Base-by-base conservation (phyloP, 1,140 invertebrate genomes). In the Ostrea edulis region DNA sequence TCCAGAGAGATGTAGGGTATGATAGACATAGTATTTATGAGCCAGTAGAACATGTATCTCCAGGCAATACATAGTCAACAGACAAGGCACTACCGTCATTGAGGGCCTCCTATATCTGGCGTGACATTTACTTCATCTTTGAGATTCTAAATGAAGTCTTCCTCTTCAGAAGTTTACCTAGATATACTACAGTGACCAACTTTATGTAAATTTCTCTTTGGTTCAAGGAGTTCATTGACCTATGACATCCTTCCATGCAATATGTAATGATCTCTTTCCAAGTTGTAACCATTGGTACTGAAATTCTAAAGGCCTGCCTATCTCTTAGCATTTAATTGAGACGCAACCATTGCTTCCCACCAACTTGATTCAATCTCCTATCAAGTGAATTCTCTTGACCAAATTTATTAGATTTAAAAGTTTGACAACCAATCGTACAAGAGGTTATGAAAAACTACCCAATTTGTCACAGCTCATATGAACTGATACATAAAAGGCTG, bases 391-490 rank as follows among this genome's bases (percentile, higher is more conserved):
- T 71, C 68, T 71, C 68, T 71, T 71, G 25, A 71, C 68, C 68
- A 71, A 71, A 35, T 71, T 71, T 71, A 71, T 71, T 71, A 25
- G 68, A 71, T 71, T 71, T 71, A 71, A 71, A 71, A 71, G 68
- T 71, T 71, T 71, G 68, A 71, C 68, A 71, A 71, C 68, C 68
- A 71, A 14, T 29, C 68, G 68, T 44, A 71, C 68, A 71, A 2
- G 29, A 35, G 22, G 68, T 71, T 71, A 71, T 25, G 68, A 71
- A 71, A 29, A 71, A 71, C 68, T 71, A 71, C 68, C 68, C 29
- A 71, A 71, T 71, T 71, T 71, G 68, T 71, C 68, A 71, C 68
- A 71, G 25, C 25, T 71, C 68, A 71, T 4, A 71, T 4, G 68
- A 71, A 71, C 9, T 35, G 29, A 71, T 29, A 71, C 29, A 71